Evolutionary conservation across 2,888 invertebrate species (phyloP).

Genomic region (Yponomeuta plumbellus): DNA sequence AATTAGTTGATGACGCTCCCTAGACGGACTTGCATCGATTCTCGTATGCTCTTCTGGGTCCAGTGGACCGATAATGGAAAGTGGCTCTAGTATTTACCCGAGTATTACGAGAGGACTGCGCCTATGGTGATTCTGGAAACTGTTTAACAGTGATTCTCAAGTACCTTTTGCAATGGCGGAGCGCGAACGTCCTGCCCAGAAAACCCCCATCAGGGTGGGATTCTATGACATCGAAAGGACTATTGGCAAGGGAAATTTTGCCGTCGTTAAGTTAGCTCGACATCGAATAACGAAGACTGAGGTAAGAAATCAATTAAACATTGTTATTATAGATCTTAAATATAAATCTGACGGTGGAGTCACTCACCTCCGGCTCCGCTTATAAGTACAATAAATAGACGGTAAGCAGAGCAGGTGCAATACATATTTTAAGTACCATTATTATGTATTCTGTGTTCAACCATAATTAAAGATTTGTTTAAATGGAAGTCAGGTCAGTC

Average conservation of each 20-base stretch:
- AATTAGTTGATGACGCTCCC: conserved; percentile 29
- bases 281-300: conserved; percentile 99
- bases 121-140: conserved; percentile 4
- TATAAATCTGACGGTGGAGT: too few relatives aligned
- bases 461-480: not conserved
- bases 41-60: conserved; percentile 18
- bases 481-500: not conserved
- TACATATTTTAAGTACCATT: too few relatives aligned
- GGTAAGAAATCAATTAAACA: conserved; percentile 79
- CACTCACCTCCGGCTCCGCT: too few relatives aligned
- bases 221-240: conserved; percentile 98
- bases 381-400: too few relatives aligned
- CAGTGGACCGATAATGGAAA: not conserved
- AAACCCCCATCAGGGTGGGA: conserved; percentile 91
- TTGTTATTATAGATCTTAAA: too few relatives aligned
- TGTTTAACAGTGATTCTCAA: not conserved
- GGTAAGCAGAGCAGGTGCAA: too few relatives aligned
- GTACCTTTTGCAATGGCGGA: conserved; percentile 61
- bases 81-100: not conserved
- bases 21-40: conserved; percentile 23
- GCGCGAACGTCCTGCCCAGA: conserved; percentile 73
- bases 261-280: conserved; percentile 97
- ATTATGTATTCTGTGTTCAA: not conserved
- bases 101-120: conserved; percentile 8
- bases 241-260: conserved; percentile 99